Base-by-base conservation (phyloP, 2,888 invertebrate species). In the Melikaiella ostensackeni region DNA sequence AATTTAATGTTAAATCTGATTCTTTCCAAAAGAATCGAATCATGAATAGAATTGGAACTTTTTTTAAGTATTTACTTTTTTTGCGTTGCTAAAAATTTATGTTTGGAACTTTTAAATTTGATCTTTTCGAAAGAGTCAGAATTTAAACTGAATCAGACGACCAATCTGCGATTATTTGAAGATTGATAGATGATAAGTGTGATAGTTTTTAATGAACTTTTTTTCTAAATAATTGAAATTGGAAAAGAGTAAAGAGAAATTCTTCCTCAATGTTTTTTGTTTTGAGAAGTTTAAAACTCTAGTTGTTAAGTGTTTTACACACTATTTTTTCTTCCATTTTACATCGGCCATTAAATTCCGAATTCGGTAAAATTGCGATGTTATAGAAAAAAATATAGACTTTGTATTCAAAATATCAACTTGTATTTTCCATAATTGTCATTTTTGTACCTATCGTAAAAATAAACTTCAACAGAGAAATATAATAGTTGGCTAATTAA, bases 391-490 rank as follows among this genome's bases (percentile, higher is more conserved):
- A 27, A 8, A 66, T 55, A 66, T 46, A 46, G 46, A 19, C 42
- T 38, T 66, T 46, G 19, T 66, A 46, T 66, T 66, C 9, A 66
- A 66, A 66, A 66, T 66, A 66, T 66, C 27, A 21, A 27, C 24
- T 46, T 66, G 66, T 66, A 66, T 66, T 66, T 66, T 66, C 27
- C 46, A 66, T 46, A 42, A 16, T 27, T 46, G 42, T 42, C 64
- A 42, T 66, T 66, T 66, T 66, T 66, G 11, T 27, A 46, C 27
- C 66, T 16, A 21, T 66, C 85, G 83, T 79, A 79, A 81, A 85
- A 84, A 83, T 86, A 84, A 86, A 83, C 59, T 82, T 80, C 59
- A 82, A 83, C 74, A 61, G 46, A 77, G 35, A 84, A 84, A 84
- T 76, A 80, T 30, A 82, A 83, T 82, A 73, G 57, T 66, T 46